Percentiles rank a stretch among this genome's conserved stretches.
These are phyloP conservation scores for Lasioglossum oenotherae DNA, from an alignment of 2,888 invertebrate species.

Conservation along the genomic window DNA sequence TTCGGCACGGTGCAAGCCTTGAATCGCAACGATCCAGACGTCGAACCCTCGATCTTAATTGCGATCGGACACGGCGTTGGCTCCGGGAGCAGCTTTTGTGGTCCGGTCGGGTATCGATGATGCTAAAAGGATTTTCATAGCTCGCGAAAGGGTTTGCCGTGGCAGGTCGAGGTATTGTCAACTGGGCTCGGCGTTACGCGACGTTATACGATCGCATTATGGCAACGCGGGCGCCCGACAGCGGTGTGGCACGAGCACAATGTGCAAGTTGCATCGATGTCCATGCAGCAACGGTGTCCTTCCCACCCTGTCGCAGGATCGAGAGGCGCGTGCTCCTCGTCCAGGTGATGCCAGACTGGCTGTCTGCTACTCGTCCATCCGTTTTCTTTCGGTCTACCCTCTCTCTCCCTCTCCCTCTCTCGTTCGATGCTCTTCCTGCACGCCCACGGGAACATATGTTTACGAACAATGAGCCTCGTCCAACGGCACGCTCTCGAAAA, in stretches of 20 bases:
- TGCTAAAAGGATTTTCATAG: constrained; percentile 74
- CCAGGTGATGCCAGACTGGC: constrained; percentile 71
- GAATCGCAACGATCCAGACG: not conserved
- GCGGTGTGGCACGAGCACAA: constrained; percentile 61
- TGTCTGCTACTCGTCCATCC: constrained; percentile 55
- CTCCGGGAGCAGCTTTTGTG: constrained; percentile 46
- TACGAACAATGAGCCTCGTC: constrained; percentile 66
- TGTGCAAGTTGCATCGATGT: constrained; percentile 72
- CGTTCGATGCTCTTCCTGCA: constrained; percentile 37
- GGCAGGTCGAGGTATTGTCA: constrained; percentile 57
- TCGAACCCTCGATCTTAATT: constrained; percentile 42
- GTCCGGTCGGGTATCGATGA: constrained; percentile 22
- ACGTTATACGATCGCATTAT: constrained; percentile 64
- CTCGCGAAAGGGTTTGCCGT: constrained; percentile 47
- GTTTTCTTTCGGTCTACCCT: constrained; percentile 43
- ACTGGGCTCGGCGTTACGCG: constrained; percentile 53
- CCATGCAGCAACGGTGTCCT: constrained; percentile 51
- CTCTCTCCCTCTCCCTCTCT: not conserved
- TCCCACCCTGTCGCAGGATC: constrained; percentile 28
- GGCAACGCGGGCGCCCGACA: constrained; percentile 48
- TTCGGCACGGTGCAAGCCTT: not conserved
- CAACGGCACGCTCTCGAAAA: constrained; percentile 62
- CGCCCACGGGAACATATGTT: constrained; percentile 75
- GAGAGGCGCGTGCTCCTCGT: constrained; percentile 71
- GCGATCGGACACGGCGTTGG: constrained; percentile 33